Evolutionary conservation across 2,113 vertebrate species (phyloP).

Genomic region (Theristicus caerulescens): DNA sequence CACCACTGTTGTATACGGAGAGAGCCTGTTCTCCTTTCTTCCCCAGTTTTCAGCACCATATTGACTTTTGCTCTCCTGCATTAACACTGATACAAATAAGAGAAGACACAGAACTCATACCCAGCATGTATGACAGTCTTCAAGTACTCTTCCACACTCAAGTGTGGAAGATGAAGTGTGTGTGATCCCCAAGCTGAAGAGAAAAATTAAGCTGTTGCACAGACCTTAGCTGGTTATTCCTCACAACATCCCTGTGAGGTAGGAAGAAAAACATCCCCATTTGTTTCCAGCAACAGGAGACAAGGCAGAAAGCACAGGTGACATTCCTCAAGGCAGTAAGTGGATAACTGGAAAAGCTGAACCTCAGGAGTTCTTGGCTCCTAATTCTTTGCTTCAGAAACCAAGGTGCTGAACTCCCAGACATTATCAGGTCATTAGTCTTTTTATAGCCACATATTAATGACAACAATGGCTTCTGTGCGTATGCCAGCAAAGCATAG

Average conservation of each 20-base stretch:
- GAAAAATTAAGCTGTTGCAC: not conserved
- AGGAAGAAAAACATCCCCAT: constrained; percentile 18
- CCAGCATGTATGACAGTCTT: not conserved
- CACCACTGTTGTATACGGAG: not conserved
- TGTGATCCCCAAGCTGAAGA: not conserved
- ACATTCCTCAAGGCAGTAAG: constrained; percentile 6
- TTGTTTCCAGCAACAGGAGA: not conserved
- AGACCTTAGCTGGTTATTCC: constrained; percentile 3
- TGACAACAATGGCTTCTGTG: constrained; percentile 18
- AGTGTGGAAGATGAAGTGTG: not conserved
- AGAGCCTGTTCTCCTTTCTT: not conserved
- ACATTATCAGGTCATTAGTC: not conserved
- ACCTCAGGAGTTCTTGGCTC: not conserved
- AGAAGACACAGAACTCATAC: not conserved
- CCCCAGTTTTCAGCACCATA: not conserved
- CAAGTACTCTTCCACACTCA: not conserved
- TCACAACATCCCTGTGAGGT: constrained; percentile 51
- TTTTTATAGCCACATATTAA: not conserved
- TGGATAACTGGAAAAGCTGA: not conserved
- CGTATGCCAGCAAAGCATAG: constrained; percentile 7
- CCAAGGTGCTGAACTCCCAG: not conserved
- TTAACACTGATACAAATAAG: not conserved
- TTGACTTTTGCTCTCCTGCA: not conserved
- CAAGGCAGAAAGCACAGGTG: not conserved
- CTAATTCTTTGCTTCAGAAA: constrained; percentile 19